phyloP scores from a whole-genome alignment of 2,113 vertebrate species.

The Indicator maculatus region DNA sequence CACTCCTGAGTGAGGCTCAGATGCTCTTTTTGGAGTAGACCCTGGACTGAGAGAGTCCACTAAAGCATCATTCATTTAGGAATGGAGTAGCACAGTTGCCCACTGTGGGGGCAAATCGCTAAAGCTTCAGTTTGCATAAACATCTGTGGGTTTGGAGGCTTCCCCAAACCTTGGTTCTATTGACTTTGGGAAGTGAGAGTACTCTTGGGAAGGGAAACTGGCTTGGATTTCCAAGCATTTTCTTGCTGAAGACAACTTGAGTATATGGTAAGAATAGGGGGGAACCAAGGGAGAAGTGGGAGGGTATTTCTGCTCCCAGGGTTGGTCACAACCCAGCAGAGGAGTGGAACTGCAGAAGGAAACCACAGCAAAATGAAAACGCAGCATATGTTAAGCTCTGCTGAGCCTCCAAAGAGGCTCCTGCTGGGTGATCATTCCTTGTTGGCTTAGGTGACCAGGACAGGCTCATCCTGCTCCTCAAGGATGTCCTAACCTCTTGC shows the following conservation, averaged over 20 bases:
- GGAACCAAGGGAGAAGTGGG: background rate
- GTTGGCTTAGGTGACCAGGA: background rate
- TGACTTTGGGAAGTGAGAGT: background rate
- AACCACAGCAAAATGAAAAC: background rate
- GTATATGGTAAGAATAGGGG: background rate
- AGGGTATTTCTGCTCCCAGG: background rate
- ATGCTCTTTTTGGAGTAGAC: background rate
- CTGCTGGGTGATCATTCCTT: constrained; percentile 7
- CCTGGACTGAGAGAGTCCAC: background rate
- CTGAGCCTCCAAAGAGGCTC: background rate
- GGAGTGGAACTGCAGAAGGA: constrained; percentile 1
- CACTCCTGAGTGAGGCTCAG: background rate
- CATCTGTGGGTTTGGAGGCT: background rate
- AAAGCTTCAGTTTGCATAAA: constrained; percentile 42
- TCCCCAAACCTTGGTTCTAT: background rate
- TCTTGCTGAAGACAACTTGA: background rate
- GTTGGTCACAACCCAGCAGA: background rate
- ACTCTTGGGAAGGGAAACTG: background rate
- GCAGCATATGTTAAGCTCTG: background rate
- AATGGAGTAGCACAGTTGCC: background rate
- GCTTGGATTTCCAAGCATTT: background rate
- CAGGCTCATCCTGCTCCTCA: constrained; percentile 16
- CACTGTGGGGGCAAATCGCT: background rate
- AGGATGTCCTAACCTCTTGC: constrained; percentile 7
- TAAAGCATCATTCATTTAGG: background rate